Base-by-base conservation (phyloP, 2,888 invertebrate species). In the Xylota segnis region DNA sequence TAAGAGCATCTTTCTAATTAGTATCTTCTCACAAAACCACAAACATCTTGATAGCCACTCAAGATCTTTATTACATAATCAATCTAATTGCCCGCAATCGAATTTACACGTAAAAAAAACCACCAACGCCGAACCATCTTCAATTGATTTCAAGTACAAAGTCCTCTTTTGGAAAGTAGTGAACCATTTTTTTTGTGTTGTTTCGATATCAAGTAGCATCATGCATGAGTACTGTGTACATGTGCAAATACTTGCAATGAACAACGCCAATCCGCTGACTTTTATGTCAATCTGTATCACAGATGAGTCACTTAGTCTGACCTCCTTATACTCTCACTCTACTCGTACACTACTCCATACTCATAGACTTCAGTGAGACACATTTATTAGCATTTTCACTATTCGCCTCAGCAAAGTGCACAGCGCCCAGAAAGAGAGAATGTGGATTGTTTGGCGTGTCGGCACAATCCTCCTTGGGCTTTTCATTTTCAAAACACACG, bases 371-470 rank as follows among this genome's bases (percentile, higher is more conserved):
- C 66, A 34, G 34, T 37, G 58, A 52, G 70, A 65, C 50, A 71
- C 56, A 54, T 76, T n/a, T 76, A 63, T 63, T 70, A 75, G 45
- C 70, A 75, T 70, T 83, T 83, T 77, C 71, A 77, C 83, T 66
- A 77, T 83, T 77, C 74, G 71, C 52, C 63, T 56, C 27, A 29
- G 29, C 54, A 29, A 52, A 27, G 27, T 52, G 52, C 54, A 54
- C n/a, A n/a, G 2, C 23, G 23, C 23, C 23, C 23, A 14, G 32
- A 32, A 32, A 23, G 0, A 18, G 18, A 23, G 45, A 45, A 16
- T 16, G 45, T 45, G 14, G 16, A 14, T 43, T 43, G 14, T 43
- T 23, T 23, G 23, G 23, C 23, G 3, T 43, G 14, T 5, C 43
- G 50, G 4, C 50, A 23, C 40, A 61, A 29, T 56, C 56, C 68